These are phyloP conservation scores for Deilephila elpenor DNA, from an alignment of 2,888 invertebrate genomes.

Conservation along the genomic window DNA sequence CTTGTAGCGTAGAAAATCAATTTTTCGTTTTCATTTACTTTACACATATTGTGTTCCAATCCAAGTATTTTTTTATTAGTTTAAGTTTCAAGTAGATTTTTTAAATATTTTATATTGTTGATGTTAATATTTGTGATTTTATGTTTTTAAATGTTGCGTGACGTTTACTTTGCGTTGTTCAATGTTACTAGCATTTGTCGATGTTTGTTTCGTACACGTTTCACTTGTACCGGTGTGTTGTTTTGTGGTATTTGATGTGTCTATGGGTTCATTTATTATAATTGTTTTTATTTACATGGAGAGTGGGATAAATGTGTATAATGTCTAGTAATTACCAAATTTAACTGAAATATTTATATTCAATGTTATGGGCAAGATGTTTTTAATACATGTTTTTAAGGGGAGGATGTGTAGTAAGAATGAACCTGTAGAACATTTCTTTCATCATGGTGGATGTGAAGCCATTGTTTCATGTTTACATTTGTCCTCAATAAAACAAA, in stretches of 20 bases:
- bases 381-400: neutral
- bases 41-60: constrained; percentile 16
- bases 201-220: neutral
- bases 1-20: constrained; percentile 5
- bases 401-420: neutral
- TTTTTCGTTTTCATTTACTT: neutral
- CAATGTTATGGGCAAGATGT: too few relatives aligned
- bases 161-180: neutral
- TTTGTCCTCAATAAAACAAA: neutral
- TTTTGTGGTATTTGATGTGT: neutral
- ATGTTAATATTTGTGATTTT: constrained; percentile 10
- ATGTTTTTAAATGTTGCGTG: constrained; percentile 11
- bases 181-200: constrained; percentile 6
- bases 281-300: neutral
- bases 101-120: neutral
- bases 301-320: neutral
- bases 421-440: neutral
- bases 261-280: neutral
- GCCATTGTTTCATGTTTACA: constrained; percentile 2
- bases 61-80: neutral
- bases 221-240: constrained; percentile 8
- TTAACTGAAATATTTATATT: too few relatives aligned
- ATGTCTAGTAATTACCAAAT: too few relatives aligned
- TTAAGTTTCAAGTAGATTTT: neutral
- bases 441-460: neutral